Conservation (phyloP, 2,113 vertebrate genomes). For the Phylloscopus trochilus region DNA sequence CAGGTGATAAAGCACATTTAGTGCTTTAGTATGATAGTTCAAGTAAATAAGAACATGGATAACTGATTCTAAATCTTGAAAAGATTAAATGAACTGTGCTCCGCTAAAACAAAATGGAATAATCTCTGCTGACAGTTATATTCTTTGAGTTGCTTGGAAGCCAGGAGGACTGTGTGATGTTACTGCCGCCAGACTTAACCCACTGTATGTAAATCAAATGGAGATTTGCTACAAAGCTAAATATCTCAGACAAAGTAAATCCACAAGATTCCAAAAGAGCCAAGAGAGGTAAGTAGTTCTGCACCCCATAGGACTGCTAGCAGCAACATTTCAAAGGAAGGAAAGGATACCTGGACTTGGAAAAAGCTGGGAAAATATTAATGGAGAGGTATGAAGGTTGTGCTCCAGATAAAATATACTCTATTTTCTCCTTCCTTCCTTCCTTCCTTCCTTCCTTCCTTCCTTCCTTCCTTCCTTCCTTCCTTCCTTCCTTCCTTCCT, state of each 20-base stretch:
- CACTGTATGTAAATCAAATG: neutral
- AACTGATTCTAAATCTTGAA: neutral
- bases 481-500: neutral
- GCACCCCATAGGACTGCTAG: neutral
- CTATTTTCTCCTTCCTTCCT: rapidly evolving
- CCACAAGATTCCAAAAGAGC: neutral
- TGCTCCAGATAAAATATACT: neutral
- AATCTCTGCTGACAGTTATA: neutral
- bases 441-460: rapidly evolving
- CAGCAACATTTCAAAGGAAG: neutral
- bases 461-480: neutral
- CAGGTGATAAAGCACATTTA: neutral
- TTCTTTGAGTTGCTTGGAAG: neutral
- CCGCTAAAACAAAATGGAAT: neutral
- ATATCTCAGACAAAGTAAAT: neutral
- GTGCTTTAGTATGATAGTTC: neutral
- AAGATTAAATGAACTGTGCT: neutral
- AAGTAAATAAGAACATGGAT: neutral
- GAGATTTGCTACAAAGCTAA: neutral
- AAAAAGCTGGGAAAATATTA: neutral
- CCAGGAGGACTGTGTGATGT: neutral
- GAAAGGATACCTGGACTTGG: neutral
- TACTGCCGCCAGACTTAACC: neutral
- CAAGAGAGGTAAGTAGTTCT: neutral
- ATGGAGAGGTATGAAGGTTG: rapidly evolving